Base-by-base conservation (phyloP, 2,888 invertebrate genomes). In the Amphipyra tragopoginis region DNA sequence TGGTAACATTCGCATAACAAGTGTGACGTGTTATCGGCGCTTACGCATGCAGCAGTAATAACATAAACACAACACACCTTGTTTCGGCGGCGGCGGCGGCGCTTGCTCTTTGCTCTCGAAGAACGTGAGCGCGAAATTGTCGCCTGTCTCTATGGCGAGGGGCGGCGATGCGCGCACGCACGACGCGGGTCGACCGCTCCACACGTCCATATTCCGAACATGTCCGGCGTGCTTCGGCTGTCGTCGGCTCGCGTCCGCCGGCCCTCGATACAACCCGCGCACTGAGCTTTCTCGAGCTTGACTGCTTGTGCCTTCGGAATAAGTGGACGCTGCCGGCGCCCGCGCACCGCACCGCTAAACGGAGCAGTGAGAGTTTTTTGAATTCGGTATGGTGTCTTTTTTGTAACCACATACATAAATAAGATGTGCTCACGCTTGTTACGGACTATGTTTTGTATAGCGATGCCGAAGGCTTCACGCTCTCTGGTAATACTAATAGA, bases 51-150 rank as follows among this genome's bases (percentile, higher is more conserved):
- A 72, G 72, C 72, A 58, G 59, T 76, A 72, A 71, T 75, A 71
- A 71, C 70, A 71, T 71, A 71, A 75, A 72, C 67, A 56, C 54
- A 74, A 81, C 89, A 81, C 80, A 93, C 93, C 90, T 93, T 89
- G 86, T 81, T 89, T 88, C 65, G 84, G 86, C 81, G 86, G 87
- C 74, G 93, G 88, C 72, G 94, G 90, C 77, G 94, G 88, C 50
- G 76, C 72, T 76, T 92, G 65, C 84, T 97, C 97, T 68, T 96
- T 95, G 70, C 93, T 93, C 90, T 97, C 97, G 95, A 97, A 97
- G 94, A 97, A 97, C 90, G 97, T 96, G 86, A 97, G 95, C 91
- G 97, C 97, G 91, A 97, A 97, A 90, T 97, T 97, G 75, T 97
- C 96, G 86, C 96, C 96, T 79, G 97, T 96, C 90, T 97, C 97